phyloP scores from a whole-genome alignment of 1,140 invertebrate species.

The Sinella curviseta region DNA sequence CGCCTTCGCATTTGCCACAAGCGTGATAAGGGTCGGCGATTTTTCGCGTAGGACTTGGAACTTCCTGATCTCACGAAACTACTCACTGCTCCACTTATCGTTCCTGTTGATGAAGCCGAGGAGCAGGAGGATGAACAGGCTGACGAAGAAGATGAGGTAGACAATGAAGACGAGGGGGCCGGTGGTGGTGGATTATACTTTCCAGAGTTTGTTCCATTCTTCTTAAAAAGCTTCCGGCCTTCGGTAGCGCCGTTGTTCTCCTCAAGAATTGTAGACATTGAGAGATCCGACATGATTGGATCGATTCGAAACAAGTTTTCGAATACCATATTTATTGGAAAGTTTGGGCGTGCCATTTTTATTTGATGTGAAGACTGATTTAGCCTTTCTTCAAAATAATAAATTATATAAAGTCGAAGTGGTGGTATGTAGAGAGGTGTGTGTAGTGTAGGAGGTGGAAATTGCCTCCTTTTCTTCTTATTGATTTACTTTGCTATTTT shows the following conservation, averaged over 20 bases:
- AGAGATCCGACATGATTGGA: constrained; percentile 19
- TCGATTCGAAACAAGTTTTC: constrained; percentile 15
- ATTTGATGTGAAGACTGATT: neutral
- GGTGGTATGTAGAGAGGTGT: too few relatives aligned
- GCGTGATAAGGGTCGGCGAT: constrained; percentile 34
- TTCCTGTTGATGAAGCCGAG: neutral
- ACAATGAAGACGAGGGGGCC: neutral
- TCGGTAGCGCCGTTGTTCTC: neutral
- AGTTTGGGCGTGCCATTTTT: constrained; percentile 1
- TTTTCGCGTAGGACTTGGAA: constrained; percentile 41
- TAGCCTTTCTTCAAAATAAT: too few relatives aligned
- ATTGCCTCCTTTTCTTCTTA: too few relatives aligned
- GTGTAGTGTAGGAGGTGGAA: too few relatives aligned
- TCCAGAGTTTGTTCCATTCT: constrained; percentile 18
- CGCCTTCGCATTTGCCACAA: constrained; percentile 43
- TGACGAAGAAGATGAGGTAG: neutral
- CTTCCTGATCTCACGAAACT: constrained; percentile 41
- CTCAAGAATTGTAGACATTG: constrained; percentile 1
- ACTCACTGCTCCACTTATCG: neutral
- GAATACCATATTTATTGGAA: constrained; percentile 8
- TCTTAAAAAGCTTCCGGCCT: constrained; percentile 20
- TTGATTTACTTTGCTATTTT: too few relatives aligned
- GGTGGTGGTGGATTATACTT: constrained; percentile 3
- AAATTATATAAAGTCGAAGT: too few relatives aligned
- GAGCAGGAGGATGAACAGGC: neutral